Conservation (phyloP, 2,113 vertebrate genomes). For the Stegastes partitus region DNA sequence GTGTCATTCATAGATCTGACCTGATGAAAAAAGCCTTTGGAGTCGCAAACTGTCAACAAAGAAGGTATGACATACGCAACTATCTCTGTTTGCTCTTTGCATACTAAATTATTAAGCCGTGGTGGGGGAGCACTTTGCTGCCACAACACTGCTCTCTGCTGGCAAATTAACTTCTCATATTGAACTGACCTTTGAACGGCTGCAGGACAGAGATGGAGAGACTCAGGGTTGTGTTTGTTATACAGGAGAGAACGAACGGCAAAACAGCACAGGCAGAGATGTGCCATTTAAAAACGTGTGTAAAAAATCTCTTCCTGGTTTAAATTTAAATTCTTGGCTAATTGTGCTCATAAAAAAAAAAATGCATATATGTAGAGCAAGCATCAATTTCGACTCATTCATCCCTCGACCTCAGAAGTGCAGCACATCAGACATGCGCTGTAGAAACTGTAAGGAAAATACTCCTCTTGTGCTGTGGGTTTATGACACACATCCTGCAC, state of each 20-base stretch:
- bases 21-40: constrained; percentile 71
- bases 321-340: constrained; percentile 13
- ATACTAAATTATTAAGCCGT: constrained; percentile 56
- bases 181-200: constrained; percentile 49
- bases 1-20: constrained; percentile 68
- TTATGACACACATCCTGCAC: constrained; percentile 16
- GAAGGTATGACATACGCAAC: constrained; percentile 44
- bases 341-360: not conserved
- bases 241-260: not conserved
- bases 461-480: not conserved
- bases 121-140: constrained; percentile 63
- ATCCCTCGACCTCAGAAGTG: not conserved
- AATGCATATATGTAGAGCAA: constrained; percentile 10
- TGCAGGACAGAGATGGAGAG: constrained; percentile 9
- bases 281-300: not conserved
- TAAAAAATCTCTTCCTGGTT: not conserved
- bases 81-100: constrained; percentile 66
- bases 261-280: not conserved
- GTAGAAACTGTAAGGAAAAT: constrained; percentile 14
- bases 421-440: not conserved
- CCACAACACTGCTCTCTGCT: constrained; percentile 86
- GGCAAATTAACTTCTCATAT: constrained; percentile 61
- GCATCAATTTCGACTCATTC: constrained; percentile 33
- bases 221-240: not conserved
- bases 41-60: constrained; percentile 69